phyloP scores from a whole-genome alignment of 1,140 invertebrate species.

The Stratiolaelaps scimitus region DNA sequence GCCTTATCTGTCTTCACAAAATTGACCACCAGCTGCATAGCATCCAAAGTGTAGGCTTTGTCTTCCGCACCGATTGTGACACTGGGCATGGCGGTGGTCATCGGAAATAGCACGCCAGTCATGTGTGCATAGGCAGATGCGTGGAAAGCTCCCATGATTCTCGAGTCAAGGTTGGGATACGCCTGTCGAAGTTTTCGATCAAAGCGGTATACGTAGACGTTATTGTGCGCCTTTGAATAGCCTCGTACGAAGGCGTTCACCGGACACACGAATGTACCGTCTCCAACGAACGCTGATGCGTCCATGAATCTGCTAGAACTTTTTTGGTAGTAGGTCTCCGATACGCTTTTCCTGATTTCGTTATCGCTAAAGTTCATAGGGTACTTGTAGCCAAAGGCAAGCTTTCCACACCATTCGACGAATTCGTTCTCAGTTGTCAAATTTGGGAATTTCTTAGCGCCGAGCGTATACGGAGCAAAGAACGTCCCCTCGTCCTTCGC shows the following conservation, averaged over 20 bases:
- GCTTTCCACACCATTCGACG: too few relatives aligned
- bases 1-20: not conserved
- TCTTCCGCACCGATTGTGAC: too few relatives aligned
- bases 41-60: not conserved
- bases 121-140: not conserved
- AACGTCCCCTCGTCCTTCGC: not conserved
- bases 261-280: not conserved
- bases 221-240: not conserved
- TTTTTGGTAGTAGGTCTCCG: too few relatives aligned
- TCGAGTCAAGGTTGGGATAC: not conserved
- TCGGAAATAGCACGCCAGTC: not conserved
- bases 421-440: too few relatives aligned
- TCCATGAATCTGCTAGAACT: too few relatives aligned
- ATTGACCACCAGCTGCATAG: not conserved
- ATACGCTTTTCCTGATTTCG: too few relatives aligned
- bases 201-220: constrained; percentile 1
- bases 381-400: too few relatives aligned
- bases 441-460: too few relatives aligned
- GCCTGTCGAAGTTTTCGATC: not conserved
- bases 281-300: not conserved
- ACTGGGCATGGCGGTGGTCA: too few relatives aligned
- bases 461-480: not conserved
- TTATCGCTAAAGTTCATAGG: too few relatives aligned
- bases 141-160: not conserved
- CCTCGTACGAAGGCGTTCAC: not conserved